phyloP scores from a whole-genome alignment of 2,113 vertebrate genomes.

The Panurus biarmicus region DNA sequence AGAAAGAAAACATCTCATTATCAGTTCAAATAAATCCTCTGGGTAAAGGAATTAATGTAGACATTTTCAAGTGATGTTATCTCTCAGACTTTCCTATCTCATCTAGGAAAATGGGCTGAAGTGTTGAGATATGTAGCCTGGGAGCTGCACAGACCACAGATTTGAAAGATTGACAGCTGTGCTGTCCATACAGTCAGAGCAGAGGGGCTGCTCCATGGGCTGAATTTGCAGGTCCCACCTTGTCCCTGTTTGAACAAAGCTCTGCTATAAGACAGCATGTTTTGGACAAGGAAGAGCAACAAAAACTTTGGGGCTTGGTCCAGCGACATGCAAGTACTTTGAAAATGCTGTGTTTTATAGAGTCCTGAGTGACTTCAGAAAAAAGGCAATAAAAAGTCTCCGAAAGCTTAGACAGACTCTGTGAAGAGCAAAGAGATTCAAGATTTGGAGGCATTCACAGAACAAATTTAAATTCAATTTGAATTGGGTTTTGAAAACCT shows the following conservation, averaged over 20 bases:
- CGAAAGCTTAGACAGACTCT: not conserved
- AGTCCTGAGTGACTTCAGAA: not conserved
- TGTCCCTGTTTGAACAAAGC: not conserved
- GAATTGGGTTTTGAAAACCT: not conserved
- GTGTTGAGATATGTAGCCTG: not conserved
- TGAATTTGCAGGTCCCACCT: not conserved
- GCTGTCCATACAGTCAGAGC: not conserved
- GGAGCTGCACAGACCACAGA: not conserved
- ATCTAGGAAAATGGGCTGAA: not conserved
- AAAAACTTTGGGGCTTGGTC: not conserved
- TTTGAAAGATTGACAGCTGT: not conserved
- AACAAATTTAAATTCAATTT: not conserved
- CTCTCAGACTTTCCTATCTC: not conserved
- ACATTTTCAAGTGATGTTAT: not conserved
- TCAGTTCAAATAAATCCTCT: not conserved
- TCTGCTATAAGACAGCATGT: not conserved
- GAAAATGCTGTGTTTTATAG: not conserved
- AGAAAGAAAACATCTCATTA: not conserved
- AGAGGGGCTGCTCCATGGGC: accelerated
- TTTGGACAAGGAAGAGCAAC: not conserved
- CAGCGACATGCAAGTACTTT: not conserved
- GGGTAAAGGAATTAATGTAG: not conserved
- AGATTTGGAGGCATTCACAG: not conserved
- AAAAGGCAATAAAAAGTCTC: not conserved
- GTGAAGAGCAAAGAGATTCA: not conserved